Evolutionary conservation across 2,797 vertebrate genomes (phyloP).

Genomic region (Pampus argenteus): DNA sequence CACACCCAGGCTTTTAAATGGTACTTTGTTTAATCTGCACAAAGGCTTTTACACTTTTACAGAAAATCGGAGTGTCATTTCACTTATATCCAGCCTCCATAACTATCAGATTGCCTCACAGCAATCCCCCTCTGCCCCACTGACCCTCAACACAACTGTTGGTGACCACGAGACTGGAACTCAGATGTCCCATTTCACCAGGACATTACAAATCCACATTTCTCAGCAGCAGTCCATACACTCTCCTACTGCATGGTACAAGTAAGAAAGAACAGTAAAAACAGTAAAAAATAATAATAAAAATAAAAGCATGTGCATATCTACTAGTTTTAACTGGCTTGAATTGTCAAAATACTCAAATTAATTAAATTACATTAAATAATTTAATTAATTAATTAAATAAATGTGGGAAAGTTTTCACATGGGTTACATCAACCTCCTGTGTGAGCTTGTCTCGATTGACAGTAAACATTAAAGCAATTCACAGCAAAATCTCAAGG

Average conservation of each 20-base stretch:
- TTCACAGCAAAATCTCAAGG: slow-evolving; percentile 17
- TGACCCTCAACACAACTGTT: slow-evolving; percentile 46
- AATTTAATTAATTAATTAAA: too few relatives aligned
- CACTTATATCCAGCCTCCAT: slow-evolving; percentile 2
- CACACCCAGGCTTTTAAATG: slow-evolving; percentile 31
- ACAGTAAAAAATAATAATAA: background rate
- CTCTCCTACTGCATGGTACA: background rate
- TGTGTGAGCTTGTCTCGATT: slow-evolving; percentile 2
- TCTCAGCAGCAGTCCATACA: background rate
- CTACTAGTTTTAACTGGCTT: background rate
- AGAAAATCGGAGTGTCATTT: background rate
- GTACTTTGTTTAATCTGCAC: slow-evolving; percentile 20
- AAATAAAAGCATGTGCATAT: background rate
- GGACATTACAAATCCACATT: slow-evolving; percentile 23
- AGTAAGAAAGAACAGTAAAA: background rate
- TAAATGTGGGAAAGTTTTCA: slow-evolving; percentile 2
- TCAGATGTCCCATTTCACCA: slow-evolving; percentile 29
- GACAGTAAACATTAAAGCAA: slow-evolving; percentile 33
- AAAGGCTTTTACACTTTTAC: slow-evolving; percentile 11
- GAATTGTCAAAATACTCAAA: background rate
- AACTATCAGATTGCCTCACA: slow-evolving; percentile 49
- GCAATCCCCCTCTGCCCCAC: slow-evolving; percentile 45
- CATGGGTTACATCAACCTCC: background rate
- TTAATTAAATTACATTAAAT: too few relatives aligned
- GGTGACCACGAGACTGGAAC: slow-evolving; percentile 54